Percentiles rank a stretch among this genome's conserved stretches.
Evolutionary conservation across 1,140 invertebrate genomes (phyloP).

Genomic region (Drosophila saltans): DNA sequence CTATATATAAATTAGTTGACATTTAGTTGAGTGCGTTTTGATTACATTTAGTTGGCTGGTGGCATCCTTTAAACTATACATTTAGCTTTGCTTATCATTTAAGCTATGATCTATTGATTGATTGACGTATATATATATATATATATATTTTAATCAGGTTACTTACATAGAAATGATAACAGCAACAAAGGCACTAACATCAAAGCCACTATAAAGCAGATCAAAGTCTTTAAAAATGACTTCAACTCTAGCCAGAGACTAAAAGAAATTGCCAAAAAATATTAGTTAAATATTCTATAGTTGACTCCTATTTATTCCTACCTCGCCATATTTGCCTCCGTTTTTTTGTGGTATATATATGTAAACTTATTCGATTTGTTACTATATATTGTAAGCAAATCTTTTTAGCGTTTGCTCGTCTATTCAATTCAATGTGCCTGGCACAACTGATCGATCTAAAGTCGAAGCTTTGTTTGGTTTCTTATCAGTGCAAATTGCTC

Average conservation of each 20-base stretch:
- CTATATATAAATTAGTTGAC: not conserved
- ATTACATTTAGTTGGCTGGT: not conserved
- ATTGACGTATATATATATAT: not conserved
- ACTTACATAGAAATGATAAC: constrained; percentile 80
- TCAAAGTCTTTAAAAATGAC: constrained; percentile 69
- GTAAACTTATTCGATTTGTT: constrained; percentile 5
- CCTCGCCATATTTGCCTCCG: constrained; percentile 54
- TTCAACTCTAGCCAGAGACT: constrained; percentile 70
- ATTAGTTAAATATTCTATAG: not conserved
- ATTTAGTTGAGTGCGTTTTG: not conserved
- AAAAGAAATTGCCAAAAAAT: not conserved
- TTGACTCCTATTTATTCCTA: constrained; percentile 5
- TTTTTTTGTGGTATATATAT: not conserved
- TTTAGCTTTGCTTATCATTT: not conserved
- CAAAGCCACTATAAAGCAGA: constrained; percentile 73
- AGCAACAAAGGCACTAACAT: constrained; percentile 68
- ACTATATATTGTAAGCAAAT: not conserved
- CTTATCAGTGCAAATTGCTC: constrained; percentile 16
- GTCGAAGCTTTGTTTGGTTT: constrained; percentile 23
- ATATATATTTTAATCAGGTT: constrained; percentile 35
- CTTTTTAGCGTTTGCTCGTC: constrained; percentile 7
- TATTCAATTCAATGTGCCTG: constrained; percentile 38
- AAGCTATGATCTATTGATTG: not conserved
- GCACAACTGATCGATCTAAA: constrained; percentile 41
- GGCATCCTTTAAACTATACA: constrained; percentile 52